phyloP scores from a whole-genome alignment of 2,113 vertebrate species.

The Sceloporus tristichus region DNA sequence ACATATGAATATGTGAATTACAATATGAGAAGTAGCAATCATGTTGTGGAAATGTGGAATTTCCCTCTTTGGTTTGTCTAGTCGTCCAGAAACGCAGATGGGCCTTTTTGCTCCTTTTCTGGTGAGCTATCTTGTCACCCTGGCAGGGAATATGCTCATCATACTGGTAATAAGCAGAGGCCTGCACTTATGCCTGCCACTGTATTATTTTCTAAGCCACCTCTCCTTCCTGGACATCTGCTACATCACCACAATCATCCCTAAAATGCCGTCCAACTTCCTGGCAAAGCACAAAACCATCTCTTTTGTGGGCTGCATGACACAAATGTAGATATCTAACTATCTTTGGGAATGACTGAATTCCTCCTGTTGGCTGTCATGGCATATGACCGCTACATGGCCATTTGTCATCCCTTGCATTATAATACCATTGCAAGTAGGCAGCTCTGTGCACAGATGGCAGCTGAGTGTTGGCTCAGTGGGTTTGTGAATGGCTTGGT shows the following conservation, averaged over 20 bases:
- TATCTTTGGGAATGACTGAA: conserved; percentile 55
- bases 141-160: conserved; percentile 8
- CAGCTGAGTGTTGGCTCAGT: conserved; percentile 49
- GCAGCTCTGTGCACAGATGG: conserved; percentile 48
- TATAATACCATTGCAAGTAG: conserved; percentile 47
- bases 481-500: conserved; percentile 58
- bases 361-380: conserved; percentile 61
- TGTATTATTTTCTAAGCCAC: conserved; percentile 27
- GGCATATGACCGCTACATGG: conserved; percentile 57
- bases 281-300: neutral
- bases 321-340: conserved; percentile 54
- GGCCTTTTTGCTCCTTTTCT: neutral
- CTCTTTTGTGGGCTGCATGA: neutral
- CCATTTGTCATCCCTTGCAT: too few species aligned
- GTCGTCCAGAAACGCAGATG: neutral
- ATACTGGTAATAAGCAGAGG: neutral
- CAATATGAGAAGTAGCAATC: neutral
- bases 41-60: neutral
- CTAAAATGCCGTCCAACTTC: neutral
- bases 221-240: neutral
- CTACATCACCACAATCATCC: conserved; percentile 6
- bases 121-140: too few species aligned
- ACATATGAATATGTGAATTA: neutral
- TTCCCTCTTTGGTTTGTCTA: too few species aligned
- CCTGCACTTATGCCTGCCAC: neutral